Evolutionary conservation across 2,113 vertebrate species (phyloP).

Genomic region (Eulemur rufifrons): DNA sequence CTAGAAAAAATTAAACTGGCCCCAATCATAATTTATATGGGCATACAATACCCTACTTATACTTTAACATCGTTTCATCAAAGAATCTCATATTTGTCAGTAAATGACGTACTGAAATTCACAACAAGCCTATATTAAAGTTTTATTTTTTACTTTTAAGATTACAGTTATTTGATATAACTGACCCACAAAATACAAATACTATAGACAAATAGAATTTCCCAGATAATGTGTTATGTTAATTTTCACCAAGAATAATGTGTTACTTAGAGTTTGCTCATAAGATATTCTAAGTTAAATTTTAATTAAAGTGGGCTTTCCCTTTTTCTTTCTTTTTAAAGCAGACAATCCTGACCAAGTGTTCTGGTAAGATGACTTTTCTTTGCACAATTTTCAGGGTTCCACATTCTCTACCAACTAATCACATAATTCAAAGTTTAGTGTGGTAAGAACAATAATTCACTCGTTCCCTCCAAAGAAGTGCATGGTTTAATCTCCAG

Average conservation of each 20-base stretch:
- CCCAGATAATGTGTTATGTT: not conserved
- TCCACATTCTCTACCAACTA: not conserved
- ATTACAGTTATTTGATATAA: not conserved
- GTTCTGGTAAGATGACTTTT: not conserved
- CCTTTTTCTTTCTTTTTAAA: not conserved
- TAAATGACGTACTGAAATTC: slow-evolving; percentile 25
- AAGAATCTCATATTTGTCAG: not conserved
- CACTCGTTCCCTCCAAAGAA: rapidly evolving
- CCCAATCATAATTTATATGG: slow-evolving; percentile 19
- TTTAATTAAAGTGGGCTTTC: not conserved
- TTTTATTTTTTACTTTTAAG: slow-evolving; percentile 1
- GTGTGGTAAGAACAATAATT: not conserved
- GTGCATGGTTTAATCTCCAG: not conserved
- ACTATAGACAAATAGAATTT: not conserved
- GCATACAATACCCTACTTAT: not conserved
- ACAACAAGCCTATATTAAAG: not conserved
- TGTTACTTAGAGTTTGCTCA: not conserved
- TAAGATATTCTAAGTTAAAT: not conserved
- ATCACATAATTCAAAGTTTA: not conserved
- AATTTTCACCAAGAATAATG: slow-evolving; percentile 10
- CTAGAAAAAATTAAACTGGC: slow-evolving; percentile 56
- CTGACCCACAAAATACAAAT: not conserved
- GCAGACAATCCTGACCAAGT: not conserved
- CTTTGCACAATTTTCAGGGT: not conserved
- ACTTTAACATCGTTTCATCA: slow-evolving; percentile 8